Evolutionary conservation across 2,888 invertebrate genomes (phyloP).

Genomic region (Drosophila maculinotata): DNA sequence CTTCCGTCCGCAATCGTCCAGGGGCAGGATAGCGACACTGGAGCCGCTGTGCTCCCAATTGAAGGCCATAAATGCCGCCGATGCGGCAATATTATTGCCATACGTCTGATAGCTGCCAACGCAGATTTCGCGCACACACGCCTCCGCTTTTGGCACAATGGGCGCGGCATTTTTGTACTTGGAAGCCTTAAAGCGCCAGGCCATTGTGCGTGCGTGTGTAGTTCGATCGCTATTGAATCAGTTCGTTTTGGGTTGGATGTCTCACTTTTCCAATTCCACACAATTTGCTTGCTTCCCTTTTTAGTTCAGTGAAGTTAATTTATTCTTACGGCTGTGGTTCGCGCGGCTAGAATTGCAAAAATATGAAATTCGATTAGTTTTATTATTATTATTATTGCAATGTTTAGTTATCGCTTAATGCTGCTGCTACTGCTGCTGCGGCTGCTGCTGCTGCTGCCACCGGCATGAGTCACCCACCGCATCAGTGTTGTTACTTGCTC

Average conservation of each 20-base stretch:
- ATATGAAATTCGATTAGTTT: constrained; percentile 30
- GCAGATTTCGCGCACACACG: constrained; percentile 93
- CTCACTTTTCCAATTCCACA: constrained; percentile 29
- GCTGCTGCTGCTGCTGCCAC: background rate
- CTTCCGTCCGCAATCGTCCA: constrained; percentile 95
- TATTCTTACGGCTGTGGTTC: constrained; percentile 8
- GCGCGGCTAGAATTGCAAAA: constrained; percentile 41
- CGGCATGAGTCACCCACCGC: constrained; percentile 19
- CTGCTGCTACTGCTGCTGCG: background rate
- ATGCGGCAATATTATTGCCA: constrained; percentile 97
- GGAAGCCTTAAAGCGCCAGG: constrained; percentile 98
- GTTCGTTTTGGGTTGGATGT: constrained; percentile 3
- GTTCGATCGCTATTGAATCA: constrained; percentile 13
- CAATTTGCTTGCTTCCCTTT: constrained; percentile 15
- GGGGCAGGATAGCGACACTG: constrained; percentile 94
- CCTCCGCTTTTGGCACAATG: constrained; percentile 97
- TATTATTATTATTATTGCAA: constrained; percentile 25
- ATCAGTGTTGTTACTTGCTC: constrained; percentile 4
- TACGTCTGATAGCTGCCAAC: constrained; percentile 97
- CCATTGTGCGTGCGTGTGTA: constrained; percentile 86
- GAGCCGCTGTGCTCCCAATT: constrained; percentile 97
- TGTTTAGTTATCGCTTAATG: constrained; percentile 21
- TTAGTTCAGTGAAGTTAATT: background rate
- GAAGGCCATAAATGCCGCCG: constrained; percentile 97
- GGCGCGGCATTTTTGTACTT: constrained; percentile 99